These are phyloP conservation scores for Euproctis similis DNA, from an alignment of 2,888 invertebrate species.

Conservation along the genomic window DNA sequence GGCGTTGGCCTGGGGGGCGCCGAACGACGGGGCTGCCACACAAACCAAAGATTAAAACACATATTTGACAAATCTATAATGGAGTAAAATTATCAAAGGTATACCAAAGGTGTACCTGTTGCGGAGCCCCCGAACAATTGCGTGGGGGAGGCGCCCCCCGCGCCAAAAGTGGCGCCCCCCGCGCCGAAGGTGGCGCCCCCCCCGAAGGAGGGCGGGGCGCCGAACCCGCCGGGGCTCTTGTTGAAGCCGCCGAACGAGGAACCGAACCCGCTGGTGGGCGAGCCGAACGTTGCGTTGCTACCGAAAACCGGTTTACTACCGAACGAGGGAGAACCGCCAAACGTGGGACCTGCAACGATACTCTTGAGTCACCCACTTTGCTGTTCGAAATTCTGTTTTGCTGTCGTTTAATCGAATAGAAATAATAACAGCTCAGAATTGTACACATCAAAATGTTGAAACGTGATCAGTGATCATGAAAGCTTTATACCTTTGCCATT, in stretches of 20 bases:
- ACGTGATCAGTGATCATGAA: too few relatives aligned
- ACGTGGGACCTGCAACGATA: conserved; percentile 41
- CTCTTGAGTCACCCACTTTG: too few relatives aligned
- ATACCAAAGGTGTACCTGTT: conserved; percentile 26
- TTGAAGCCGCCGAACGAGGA: conserved; percentile 55
- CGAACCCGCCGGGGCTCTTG: conserved; percentile 53
- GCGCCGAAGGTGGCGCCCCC: conserved; percentile 71
- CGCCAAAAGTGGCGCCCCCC: conserved; percentile 67
- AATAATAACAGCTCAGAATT: too few relatives aligned
- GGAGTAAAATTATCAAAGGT: not conserved
- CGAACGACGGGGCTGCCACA: conserved; percentile 42
- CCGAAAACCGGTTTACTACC: conserved; percentile 63
- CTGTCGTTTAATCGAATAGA: too few relatives aligned
- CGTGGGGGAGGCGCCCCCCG: conserved; percentile 62
- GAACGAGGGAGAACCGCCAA: conserved; percentile 61
- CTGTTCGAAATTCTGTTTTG: too few relatives aligned
- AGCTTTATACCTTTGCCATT: too few relatives aligned
- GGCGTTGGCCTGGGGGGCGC: conserved; percentile 69
- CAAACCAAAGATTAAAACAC: not conserved
- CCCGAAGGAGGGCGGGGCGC: conserved; percentile 65
- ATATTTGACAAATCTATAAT: too few relatives aligned
- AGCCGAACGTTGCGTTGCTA: conserved; percentile 23
- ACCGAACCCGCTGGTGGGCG: conserved; percentile 36
- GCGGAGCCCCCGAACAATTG: conserved; percentile 53
- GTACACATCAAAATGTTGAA: too few relatives aligned